These are phyloP conservation scores for Aurelia sp. DNA, from an alignment of 30 jellyfish, hydroid and myxozoan genomes.

Conservation along the genomic window DNA sequence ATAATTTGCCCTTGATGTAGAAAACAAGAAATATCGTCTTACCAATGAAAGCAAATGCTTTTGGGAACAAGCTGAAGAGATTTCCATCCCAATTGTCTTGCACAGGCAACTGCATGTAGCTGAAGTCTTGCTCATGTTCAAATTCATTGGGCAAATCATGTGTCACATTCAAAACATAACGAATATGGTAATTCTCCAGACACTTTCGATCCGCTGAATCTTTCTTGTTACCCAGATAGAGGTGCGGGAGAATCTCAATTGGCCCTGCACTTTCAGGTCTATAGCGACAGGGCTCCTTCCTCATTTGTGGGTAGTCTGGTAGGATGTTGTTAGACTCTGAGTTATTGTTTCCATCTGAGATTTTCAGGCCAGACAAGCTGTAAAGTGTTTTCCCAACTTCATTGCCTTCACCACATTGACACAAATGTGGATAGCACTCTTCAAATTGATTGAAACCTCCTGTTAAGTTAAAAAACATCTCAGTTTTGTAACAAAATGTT, in stretches of 20 bases:
- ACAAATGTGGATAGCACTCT: constrained; percentile 83
- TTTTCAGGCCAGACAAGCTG: constrained; percentile 59
- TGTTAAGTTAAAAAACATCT: constrained; percentile 7
- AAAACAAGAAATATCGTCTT: constrained; percentile 14
- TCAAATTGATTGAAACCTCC: constrained; percentile 93
- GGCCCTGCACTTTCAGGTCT: constrained; percentile 95
- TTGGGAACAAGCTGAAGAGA: constrained; percentile 73
- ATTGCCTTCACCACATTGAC: constrained; percentile 93
- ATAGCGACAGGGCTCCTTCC: constrained; percentile 81
- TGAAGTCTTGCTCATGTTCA: constrained; percentile 42
- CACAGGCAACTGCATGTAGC: constrained; percentile 83
- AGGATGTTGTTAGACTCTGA: constrained; percentile 5
- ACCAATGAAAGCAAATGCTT: constrained; percentile 96
- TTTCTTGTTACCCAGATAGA: constrained; percentile 83
- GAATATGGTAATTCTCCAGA: constrained; percentile 55
- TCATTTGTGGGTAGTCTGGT: constrained; percentile 58
- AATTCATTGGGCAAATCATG: constrained; percentile 94
- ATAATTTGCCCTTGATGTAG: no score
- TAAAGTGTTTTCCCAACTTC: constrained; percentile 81
- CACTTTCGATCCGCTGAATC: constrained; percentile 73
- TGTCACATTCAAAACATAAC: constrained; percentile 86
- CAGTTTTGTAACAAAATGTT: no score
- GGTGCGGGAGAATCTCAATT: constrained; percentile 78
- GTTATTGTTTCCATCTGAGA: constrained; percentile 70
- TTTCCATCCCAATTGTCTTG: constrained; percentile 97